A percentile compares a stretch with the other conserved stretches of the same genome.
These are phyloP conservation scores for Chymomyza costata DNA, from an alignment of 1,140 invertebrate genomes.

Conservation along the genomic window DNA sequence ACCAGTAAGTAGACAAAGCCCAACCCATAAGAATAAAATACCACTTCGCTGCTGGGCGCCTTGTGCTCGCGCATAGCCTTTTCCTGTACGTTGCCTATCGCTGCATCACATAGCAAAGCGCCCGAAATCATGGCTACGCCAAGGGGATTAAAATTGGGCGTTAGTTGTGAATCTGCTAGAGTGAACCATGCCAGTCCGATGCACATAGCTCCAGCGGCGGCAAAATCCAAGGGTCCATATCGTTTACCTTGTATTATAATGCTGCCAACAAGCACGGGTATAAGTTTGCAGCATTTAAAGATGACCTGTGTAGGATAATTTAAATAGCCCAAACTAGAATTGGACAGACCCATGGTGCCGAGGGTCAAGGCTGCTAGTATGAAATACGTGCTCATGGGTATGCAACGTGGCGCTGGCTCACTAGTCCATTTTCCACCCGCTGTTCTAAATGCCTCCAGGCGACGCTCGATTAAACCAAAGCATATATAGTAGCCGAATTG, in stretches of 20 bases:
- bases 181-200: slow-evolving; percentile 94
- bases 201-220: slow-evolving; percentile 91
- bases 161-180: slow-evolving; percentile 91
- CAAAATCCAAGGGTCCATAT: slow-evolving; percentile 89
- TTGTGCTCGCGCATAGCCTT: slow-evolving; percentile 91
- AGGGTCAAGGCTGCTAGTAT: slow-evolving; percentile 90
- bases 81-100: slow-evolving; percentile 97
- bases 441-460: slow-evolving; percentile 77
- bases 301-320: slow-evolving; percentile 97
- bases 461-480: slow-evolving; percentile 87
- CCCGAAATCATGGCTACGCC: slow-evolving; percentile 91
- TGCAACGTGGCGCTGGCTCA: slow-evolving; percentile 82
- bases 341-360: slow-evolving; percentile 97
- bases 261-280: slow-evolving; percentile 94
- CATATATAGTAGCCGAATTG: slow-evolving; percentile 92
- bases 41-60: slow-evolving; percentile 92
- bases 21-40: slow-evolving; percentile 94
- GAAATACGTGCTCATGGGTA: slow-evolving; percentile 88
- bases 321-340: slow-evolving; percentile 94
- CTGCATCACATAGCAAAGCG: slow-evolving; percentile 93
- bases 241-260: slow-evolving; percentile 94
- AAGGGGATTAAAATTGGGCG: slow-evolving; percentile 89
- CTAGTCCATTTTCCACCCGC: slow-evolving; percentile 33
- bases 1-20: slow-evolving; percentile 90
- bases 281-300: slow-evolving; percentile 97